Base-by-base conservation (phyloP, 2,797 vertebrate genomes). In the Oophaga sylvatica region DNA sequence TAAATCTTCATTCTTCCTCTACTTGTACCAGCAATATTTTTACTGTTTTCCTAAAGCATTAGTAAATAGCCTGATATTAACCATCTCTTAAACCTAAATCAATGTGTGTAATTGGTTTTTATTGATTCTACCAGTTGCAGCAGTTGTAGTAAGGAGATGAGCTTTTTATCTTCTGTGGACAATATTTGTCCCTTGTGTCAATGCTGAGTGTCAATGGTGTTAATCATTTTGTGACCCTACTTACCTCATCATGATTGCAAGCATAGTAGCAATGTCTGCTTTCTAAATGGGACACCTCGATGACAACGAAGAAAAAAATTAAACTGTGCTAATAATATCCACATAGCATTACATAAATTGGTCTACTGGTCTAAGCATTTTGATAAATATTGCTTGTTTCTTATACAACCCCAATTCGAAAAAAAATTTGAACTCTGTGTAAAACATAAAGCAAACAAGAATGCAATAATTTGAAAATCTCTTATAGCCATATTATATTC, bases 21-120 rank as follows among this genome's bases (percentile, higher is more conserved):
- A 65, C 80, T 15, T 15, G 10, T 57, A 67, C 16, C n/a, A 35
- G 10, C 35, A 31, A 20, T 71, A 71, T 80, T 31, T 63, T 80
- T 62, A 79, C 16, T 80, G 63, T 80, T 80, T 80, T 71, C 53
- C 41, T 26, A 75, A 75, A 62, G 41, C 56, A 73, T 80, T 80
- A 75, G 35, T 65, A 80, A 41, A 57, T 63, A 84, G 85, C 53
- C 76, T 80, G 68, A 35, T 70, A 81, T 63, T 67, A 81, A 45
- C 70, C 56, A 68, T 68, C 48, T 77, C 78, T 81, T 88, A 81
- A 85, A 85, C 45, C 83, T 85, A 85, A 88, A 85, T 88, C 87
- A 88, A 88, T 88, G 78, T 68, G 75, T 60, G 77, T 88, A 88
- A 88, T 88, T 88, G 87, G 65, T 85, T 82, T 87, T 82, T 85